Conservation (phyloP, 2,888 invertebrate species). For the Ornithoptera alexandrae region DNA sequence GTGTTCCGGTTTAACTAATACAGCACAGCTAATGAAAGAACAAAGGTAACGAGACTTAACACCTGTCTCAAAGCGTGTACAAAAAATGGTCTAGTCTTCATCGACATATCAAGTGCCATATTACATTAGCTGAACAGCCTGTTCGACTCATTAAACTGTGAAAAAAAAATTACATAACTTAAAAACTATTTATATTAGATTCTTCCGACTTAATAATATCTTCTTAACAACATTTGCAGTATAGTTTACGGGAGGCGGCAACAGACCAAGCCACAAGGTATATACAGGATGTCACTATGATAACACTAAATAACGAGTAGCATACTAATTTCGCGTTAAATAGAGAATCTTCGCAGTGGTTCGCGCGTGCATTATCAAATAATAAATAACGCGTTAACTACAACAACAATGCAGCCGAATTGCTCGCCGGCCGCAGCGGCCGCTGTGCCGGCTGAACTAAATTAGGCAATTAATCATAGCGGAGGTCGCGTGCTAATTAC, state of each 20-base stretch:
- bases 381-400: slow-evolving; percentile 29
- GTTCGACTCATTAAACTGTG: too few species aligned
- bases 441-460: slow-evolving; percentile 40
- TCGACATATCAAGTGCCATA: too few species aligned
- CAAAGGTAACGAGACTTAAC: too few species aligned
- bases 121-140: too few species aligned
- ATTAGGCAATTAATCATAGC: slow-evolving; percentile 47
- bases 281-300: slow-evolving; percentile 13
- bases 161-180: background rate
- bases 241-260: background rate
- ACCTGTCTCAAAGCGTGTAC: too few species aligned
- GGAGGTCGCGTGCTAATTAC: slow-evolving; percentile 32
- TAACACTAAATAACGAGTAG: slow-evolving; percentile 17
- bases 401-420: slow-evolving; percentile 18
- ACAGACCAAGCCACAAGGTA: background rate
- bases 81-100: too few species aligned
- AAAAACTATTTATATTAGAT: background rate
- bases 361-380: slow-evolving; percentile 14
- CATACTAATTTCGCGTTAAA: slow-evolving; percentile 23
- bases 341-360: slow-evolving; percentile 13
- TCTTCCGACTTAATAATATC: background rate
- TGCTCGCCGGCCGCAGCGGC: slow-evolving; percentile 15
- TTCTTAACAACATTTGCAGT: background rate
- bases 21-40: too few species aligned
- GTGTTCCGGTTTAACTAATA: too few species aligned